Evolutionary conservation across 2,888 invertebrate species (phyloP).

Genomic region (Gortyna flavago): DNA sequence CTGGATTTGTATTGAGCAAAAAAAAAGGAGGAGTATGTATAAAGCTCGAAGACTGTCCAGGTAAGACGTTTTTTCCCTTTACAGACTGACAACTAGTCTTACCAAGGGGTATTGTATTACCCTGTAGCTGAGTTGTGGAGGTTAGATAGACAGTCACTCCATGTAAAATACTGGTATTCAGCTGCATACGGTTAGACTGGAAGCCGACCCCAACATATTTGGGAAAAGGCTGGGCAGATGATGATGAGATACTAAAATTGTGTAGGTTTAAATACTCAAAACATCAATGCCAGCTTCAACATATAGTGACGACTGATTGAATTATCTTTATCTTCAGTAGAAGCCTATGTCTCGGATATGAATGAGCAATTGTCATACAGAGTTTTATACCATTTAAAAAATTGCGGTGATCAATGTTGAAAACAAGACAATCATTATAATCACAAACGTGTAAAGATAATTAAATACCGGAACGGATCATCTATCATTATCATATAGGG

Average conservation of each 20-base stretch:
- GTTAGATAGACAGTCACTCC: background rate
- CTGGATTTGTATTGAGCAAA: constrained; percentile 16
- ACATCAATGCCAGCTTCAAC: background rate
- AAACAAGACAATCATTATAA: background rate
- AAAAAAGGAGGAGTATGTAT: constrained; percentile 27
- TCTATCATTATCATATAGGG: background rate
- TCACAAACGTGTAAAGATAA: background rate
- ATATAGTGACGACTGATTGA: background rate
- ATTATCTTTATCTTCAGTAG: background rate
- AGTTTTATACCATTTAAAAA: background rate
- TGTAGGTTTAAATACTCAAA: background rate
- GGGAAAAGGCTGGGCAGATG: no score
- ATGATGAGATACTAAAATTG: background rate
- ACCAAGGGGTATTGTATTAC: background rate
- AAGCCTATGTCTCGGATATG: background rate
- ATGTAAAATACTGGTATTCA: background rate
- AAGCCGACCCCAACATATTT: no score
- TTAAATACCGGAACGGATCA: background rate
- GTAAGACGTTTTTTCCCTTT: constrained; percentile 5
- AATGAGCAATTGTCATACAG: background rate
- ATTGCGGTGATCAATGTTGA: background rate
- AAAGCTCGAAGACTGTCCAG: constrained; percentile 34
- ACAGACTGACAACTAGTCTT: background rate
- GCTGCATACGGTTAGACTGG: background rate
- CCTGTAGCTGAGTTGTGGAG: background rate